phyloP scores from a whole-genome alignment of 2,113 vertebrate species.

The Entelurus aequoreus region DNA sequence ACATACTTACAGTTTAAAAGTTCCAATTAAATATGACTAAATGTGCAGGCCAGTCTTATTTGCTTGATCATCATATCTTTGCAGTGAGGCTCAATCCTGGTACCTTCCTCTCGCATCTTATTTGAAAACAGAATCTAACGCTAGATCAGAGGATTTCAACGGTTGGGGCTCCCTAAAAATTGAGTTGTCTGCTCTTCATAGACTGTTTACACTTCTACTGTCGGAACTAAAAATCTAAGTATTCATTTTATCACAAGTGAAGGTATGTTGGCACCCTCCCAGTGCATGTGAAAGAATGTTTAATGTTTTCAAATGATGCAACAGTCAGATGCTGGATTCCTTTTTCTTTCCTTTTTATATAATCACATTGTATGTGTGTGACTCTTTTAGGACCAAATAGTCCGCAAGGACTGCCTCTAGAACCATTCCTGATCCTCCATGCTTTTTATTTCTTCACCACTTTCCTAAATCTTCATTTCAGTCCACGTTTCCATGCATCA shows the following conservation, averaged over 20 bases:
- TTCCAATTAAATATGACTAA: neutral
- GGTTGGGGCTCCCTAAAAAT: no score
- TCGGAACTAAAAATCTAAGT: no score
- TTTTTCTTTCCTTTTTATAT: neutral
- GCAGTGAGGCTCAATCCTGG: no score
- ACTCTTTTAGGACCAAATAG: constrained; percentile 51
- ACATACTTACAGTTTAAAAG: neutral
- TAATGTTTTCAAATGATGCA: constrained; percentile 25
- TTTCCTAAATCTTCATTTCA: neutral
- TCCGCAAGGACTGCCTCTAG: neutral
- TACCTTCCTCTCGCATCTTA: no score
- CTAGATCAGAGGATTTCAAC: no score
- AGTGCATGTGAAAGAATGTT: constrained; percentile 44
- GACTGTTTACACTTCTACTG: no score
- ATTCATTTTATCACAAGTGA: no score
- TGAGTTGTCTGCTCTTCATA: no score
- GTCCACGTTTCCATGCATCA: neutral
- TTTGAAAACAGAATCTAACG: no score
- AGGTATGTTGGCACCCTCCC: constrained; percentile 2
- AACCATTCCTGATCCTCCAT: neutral
- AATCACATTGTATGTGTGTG: neutral
- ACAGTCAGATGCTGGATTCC: constrained; percentile 32
- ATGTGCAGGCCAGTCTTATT: neutral
- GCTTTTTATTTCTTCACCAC: neutral
- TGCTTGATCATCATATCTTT: no score